Conservation (phyloP, 2,888 invertebrate species). For the Mayetiola destructor region DNA sequence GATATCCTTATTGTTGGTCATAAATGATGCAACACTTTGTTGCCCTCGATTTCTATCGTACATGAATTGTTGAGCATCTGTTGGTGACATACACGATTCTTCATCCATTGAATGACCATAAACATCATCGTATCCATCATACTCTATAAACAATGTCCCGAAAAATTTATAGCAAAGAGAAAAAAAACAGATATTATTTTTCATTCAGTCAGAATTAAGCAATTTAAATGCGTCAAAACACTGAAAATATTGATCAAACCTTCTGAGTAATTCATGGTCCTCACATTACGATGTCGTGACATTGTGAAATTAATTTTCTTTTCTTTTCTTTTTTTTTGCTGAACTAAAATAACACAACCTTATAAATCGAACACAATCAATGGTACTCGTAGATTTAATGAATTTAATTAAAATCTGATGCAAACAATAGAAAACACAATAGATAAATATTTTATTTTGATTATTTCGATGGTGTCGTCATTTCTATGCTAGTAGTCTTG, state of each 20-base stretch:
- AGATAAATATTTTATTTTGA: too few relatives aligned
- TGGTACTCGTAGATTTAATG: too few relatives aligned
- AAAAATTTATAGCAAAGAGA: neutral
- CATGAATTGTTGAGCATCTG: conserved; percentile 69
- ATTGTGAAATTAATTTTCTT: conserved; percentile 36
- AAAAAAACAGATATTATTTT: neutral
- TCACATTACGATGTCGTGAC: conserved; percentile 76
- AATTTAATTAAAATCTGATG: too few relatives aligned
- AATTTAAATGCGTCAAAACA: neutral
- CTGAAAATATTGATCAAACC: conserved; percentile 35
- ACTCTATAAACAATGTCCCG: conserved; percentile 42
- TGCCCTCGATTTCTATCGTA: conserved; percentile 65
- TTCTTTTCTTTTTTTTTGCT: neutral
- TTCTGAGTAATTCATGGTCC: conserved; percentile 72
- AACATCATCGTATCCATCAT: conserved; percentile 68
- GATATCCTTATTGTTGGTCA: conserved; percentile 51
- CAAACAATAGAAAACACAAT: too few relatives aligned
- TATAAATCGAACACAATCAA: too few relatives aligned
- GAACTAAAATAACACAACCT: too few relatives aligned
- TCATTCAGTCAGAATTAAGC: too few relatives aligned
- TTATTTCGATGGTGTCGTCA: too few relatives aligned
- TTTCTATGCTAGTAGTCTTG: too few relatives aligned
- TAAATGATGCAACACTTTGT: conserved; percentile 58
- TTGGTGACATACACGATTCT: conserved; percentile 79
- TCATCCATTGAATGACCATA: conserved; percentile 93